These are phyloP conservation scores for Thereva nobilitata DNA, from an alignment of 2,888 invertebrate species.

Conservation along the genomic window DNA sequence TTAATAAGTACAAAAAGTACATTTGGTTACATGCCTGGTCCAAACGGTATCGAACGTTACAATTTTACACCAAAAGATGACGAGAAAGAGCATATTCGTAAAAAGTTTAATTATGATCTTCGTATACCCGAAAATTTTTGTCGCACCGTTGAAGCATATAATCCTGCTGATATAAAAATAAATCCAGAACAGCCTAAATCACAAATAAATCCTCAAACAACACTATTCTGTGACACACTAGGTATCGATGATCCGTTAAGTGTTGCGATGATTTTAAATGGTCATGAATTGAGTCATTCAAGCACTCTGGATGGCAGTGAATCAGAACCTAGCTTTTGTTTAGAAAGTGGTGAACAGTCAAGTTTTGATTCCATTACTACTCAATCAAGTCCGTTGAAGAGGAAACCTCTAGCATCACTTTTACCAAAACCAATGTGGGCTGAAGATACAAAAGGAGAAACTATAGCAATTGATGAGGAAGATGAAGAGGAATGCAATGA, in stretches of 20 bases:
- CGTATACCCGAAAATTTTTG: conserved; percentile 78
- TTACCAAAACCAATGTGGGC: conserved; percentile 47
- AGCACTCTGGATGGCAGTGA: conserved; percentile 44
- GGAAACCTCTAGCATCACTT: conserved; percentile 45
- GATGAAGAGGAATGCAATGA: neutral
- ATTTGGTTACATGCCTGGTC: conserved; percentile 80
- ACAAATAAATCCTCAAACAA: conserved; percentile 71
- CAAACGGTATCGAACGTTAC: conserved; percentile 67
- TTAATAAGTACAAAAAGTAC: conserved; percentile 73
- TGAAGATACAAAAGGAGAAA: conserved; percentile 13
- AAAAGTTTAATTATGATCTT: conserved; percentile 69
- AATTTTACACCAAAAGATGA: conserved; percentile 66
- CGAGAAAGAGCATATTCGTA: conserved; percentile 69
- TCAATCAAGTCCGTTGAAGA: conserved; percentile 47
- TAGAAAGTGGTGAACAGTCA: conserved; percentile 41
- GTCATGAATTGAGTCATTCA: conserved; percentile 55
- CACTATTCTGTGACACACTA: conserved; percentile 67
- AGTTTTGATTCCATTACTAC: conserved; percentile 44
- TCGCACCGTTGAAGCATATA: conserved; percentile 70
- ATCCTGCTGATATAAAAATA: conserved; percentile 56
- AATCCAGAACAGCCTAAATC: conserved; percentile 59
- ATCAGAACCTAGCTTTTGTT: conserved; percentile 34
- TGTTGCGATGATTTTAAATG: conserved; percentile 63
- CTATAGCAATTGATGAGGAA: conserved; percentile 9
- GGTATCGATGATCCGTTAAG: conserved; percentile 82